Base-by-base conservation (phyloP, 2,888 invertebrate genomes). In the Melieria picta region DNA sequence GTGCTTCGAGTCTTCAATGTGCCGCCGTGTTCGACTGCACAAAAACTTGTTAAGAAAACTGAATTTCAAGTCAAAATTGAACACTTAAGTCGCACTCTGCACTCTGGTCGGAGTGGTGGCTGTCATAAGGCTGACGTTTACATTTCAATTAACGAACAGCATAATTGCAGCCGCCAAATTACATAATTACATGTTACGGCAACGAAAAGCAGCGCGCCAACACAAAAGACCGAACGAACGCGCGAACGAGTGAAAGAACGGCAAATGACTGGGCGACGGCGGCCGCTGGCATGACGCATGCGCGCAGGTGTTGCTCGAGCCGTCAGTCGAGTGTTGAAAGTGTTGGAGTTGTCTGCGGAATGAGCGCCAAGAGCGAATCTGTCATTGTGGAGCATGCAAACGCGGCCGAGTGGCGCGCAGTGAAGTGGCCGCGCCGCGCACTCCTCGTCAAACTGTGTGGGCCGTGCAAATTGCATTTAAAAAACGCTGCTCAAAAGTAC, bases 71-170 rank as follows among this genome's bases (percentile, higher is more conserved):
- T 30, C 30, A 30, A 30, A 1, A 30, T 30, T 30, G 3, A 30
- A 30, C 30, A 30, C 30, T 30, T 30, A 30, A 30, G 30, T 30
- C 30, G 30, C 30, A 30, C 30, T 30, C 30, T 30, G 30, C 30
- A 30, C 30, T 30, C 30, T 30, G 30, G 30, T 30, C 30, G 30
- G 30, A 30, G 30, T 30, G 45, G 62, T 4, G 11, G 62, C 62
- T 80, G 80, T 79, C 80, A 79, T 78, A 81, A 80, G 79, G 81
- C 81, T 80, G 82, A 80, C 80, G 80, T 80, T 80, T 81, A 82
- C 81, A 82, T 80, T 80, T 80, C 80, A 82, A 80, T 80, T 80
- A 80, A 82, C 80, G 79, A 80, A 80, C 82, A 80, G 79, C 82
- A 80, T 81, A 80, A 80, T 80, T 80, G 81, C 82, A 77, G 79